Evolutionary conservation across 2,888 invertebrate species (phyloP).

Genomic region (Dioctria linearis): DNA sequence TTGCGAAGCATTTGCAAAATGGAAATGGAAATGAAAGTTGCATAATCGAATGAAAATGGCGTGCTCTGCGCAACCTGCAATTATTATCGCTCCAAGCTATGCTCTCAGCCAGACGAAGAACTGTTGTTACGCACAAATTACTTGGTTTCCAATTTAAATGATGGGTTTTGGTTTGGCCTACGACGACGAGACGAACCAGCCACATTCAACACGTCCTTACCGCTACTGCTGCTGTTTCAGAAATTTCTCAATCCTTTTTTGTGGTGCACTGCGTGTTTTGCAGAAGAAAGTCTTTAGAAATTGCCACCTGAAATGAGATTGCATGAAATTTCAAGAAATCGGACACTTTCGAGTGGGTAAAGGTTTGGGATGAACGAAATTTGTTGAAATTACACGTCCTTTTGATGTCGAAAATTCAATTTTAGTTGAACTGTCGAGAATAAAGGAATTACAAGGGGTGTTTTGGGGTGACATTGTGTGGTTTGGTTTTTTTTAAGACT

Average conservation of each 20-base stretch:
- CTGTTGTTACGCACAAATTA: constrained; percentile 45
- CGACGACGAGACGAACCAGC: neutral
- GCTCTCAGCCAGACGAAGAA: neutral
- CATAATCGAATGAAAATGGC: constrained; percentile 27
- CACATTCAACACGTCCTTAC: neutral
- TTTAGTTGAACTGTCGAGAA: neutral
- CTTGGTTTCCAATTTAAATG: constrained; percentile 43
- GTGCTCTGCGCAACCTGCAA: constrained; percentile 9
- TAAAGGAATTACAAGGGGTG: neutral
- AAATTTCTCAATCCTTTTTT: constrained; percentile 32
- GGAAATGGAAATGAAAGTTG: constrained; percentile 1
- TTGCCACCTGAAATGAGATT: neutral
- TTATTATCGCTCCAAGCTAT: neutral
- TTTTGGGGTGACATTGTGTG: no score
- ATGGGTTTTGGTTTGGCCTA: constrained; percentile 14
- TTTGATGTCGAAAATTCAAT: neutral
- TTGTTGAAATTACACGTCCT: neutral
- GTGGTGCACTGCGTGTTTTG: neutral
- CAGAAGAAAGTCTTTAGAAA: neutral
- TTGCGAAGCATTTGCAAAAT: no score
- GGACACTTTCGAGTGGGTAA: neutral
- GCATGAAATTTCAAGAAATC: neutral
- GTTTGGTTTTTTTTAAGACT: no score
- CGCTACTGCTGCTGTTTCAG: neutral
- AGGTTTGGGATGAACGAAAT: neutral